These are phyloP conservation scores for Actinia equina DNA, from an alignment of 64 coral and sea anemone species.

Conservation along the genomic window DNA sequence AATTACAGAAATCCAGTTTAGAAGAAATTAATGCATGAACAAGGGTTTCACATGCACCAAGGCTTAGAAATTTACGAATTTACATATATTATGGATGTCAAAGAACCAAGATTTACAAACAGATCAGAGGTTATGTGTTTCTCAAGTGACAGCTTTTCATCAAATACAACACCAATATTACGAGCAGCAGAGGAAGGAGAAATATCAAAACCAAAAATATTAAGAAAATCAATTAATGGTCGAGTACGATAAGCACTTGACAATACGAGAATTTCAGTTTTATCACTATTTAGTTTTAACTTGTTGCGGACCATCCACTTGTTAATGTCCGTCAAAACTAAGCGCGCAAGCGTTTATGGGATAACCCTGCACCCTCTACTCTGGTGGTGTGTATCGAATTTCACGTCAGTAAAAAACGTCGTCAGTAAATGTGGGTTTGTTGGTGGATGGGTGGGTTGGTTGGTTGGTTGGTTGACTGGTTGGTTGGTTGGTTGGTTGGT, in stretches of 20 bases:
- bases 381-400: too few species aligned
- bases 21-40: conserved; percentile 6
- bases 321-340: conserved; percentile 2
- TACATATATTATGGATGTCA: background rate
- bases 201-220: background rate
- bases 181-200: background rate
- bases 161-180: background rate
- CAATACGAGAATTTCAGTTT: conserved; percentile 10
- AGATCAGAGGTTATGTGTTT: background rate
- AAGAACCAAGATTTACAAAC: conserved; percentile 9
- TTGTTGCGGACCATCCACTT: conserved; percentile 10
- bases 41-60: conserved; percentile 6
- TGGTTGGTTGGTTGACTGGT: too few species aligned
- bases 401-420: too few species aligned
- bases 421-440: too few species aligned
- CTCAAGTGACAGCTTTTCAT: background rate
- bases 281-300: conserved; percentile 22
- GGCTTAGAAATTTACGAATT: conserved; percentile 18
- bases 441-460: too few species aligned
- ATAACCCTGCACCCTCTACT: too few species aligned
- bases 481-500: too few species aligned
- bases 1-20: conserved; percentile 35
- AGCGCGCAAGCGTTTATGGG: background rate
- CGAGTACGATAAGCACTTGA: background rate
- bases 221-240: background rate